Percentiles rank a stretch among this genome's conserved stretches.
Evolutionary conservation across 2,113 vertebrate species (phyloP).

Genomic region (Malaclemys terrapin): DNA sequence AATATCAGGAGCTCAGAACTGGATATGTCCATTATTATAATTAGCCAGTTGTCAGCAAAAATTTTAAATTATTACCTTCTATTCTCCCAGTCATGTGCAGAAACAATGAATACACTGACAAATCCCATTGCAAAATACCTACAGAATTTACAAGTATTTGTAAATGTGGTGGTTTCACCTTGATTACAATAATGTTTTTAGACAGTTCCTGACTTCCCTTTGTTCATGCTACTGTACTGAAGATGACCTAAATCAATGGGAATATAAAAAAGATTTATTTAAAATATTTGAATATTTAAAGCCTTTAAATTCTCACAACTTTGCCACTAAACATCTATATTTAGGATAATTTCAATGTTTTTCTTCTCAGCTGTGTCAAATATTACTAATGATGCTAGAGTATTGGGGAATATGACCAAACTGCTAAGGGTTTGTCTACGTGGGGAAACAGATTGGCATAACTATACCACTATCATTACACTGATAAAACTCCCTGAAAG

Average conservation of each 20-base stretch:
- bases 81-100: slow-evolving; percentile 46
- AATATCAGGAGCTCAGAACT: background rate
- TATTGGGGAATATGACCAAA: slow-evolving; percentile 61
- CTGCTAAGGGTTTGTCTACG: slow-evolving; percentile 34
- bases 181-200: slow-evolving; percentile 48
- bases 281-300: slow-evolving; percentile 47
- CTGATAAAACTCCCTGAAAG: background rate
- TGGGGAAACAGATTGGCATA: slow-evolving; percentile 33
- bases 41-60: slow-evolving; percentile 61
- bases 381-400: slow-evolving; percentile 59
- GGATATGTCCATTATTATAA: background rate
- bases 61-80: slow-evolving; percentile 49
- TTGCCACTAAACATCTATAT: slow-evolving; percentile 34
- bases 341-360: slow-evolving; percentile 60
- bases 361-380: slow-evolving; percentile 57
- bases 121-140: slow-evolving; percentile 33
- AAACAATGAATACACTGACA: slow-evolving; percentile 42
- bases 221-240: slow-evolving; percentile 67
- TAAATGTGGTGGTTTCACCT: slow-evolving; percentile 39
- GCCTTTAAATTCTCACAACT: slow-evolving; percentile 50
- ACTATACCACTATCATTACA: background rate
- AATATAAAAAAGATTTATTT: slow-evolving; percentile 47
- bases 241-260: slow-evolving; percentile 53
- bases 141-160: slow-evolving; percentile 69
- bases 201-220: slow-evolving; percentile 58